phyloP scores from a whole-genome alignment of 64 coral and sea anemone genomes.

The Anthopleura sola region DNA sequence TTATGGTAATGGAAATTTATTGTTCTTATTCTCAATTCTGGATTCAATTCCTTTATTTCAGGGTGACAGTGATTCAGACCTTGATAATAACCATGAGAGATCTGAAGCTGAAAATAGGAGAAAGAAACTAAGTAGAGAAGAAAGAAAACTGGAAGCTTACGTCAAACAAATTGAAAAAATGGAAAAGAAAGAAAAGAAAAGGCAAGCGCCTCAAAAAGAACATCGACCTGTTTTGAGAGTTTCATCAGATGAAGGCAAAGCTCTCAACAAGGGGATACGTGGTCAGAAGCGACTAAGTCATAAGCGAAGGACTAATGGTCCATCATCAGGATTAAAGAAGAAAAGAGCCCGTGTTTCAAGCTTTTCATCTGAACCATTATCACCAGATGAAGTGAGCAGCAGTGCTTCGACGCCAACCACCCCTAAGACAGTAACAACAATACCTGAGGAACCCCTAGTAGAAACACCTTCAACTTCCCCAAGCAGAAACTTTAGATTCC shows the following conservation, averaged over 20 bases:
- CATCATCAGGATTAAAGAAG: constrained; percentile 44
- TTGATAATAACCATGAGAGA: constrained; percentile 65
- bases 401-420: constrained; percentile 88
- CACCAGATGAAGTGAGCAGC: constrained; percentile 92
- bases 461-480: constrained; percentile 72
- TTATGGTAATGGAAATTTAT: not conserved
- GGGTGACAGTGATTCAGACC: constrained; percentile 93
- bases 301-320: constrained; percentile 46
- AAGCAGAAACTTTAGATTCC: constrained; percentile 68
- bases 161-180: constrained; percentile 86
- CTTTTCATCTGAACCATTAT: constrained; percentile 93
- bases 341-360: constrained; percentile 77
- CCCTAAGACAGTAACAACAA: constrained; percentile 52
- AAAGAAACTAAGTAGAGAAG: constrained; percentile 77
- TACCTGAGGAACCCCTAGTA: constrained; percentile 58
- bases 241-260: constrained; percentile 38
- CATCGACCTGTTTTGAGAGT: constrained; percentile 43
- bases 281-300: constrained; percentile 25
- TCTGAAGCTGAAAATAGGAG: constrained; percentile 37
- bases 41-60: not conserved
- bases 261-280: constrained; percentile 2
- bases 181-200: constrained; percentile 94
- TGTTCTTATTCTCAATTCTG: no score
- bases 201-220: constrained; percentile 73
- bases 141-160: constrained; percentile 89